Evolutionary conservation across 2,888 invertebrate species (phyloP), one percentile per base, ranked within the genome.

Genomic region (Rhabditoides inermis): DNA sequence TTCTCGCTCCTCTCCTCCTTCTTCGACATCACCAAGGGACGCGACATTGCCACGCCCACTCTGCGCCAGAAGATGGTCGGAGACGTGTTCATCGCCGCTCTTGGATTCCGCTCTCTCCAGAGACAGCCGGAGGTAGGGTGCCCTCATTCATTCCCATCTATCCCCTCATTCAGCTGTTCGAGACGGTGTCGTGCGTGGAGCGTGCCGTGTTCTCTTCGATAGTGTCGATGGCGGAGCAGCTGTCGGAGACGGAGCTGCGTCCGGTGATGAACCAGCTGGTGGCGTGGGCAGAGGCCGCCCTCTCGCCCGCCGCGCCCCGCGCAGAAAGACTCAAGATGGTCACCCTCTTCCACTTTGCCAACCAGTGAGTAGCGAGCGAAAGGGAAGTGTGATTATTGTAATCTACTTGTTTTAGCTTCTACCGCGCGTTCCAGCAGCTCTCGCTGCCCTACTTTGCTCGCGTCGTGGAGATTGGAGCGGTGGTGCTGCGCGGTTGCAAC

Each of bases 401-500:
- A 23, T 25, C n/a, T 2, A 36, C 2, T 22, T 40, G 0, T n/a
- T 63, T 47, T 45, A 63, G 65, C 15, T 65, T 72, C 45, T 70
- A 70, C 53, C 51, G 60, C 15, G 44, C 60, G 3, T 72, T 62
- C 61, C 67, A 70, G 45, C 65, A 61, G 22, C 48, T 72, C 18
- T 65, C 72, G 15, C 52, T 73, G 27, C 68, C 72, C 2, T 68
- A 68, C 47, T 73, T 72, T 39, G 57, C 58, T 25, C 51, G 61
- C 26, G 51, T 72, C n/a, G 51, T 72, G 35, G 68, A 69, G 35
- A 54, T 69, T 42, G 58, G 62, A 10, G 57, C 61, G 10, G 53
- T 61, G 42, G 58, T 73, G 27, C 48, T 72, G 35, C 41, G 32
- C 15, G 55, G 49, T 2, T 53, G 63, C 46, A 72, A 72, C 46